Evolutionary conservation across 2,797 vertebrate genomes (phyloP).

Genomic region (Miichthys miiuy): DNA sequence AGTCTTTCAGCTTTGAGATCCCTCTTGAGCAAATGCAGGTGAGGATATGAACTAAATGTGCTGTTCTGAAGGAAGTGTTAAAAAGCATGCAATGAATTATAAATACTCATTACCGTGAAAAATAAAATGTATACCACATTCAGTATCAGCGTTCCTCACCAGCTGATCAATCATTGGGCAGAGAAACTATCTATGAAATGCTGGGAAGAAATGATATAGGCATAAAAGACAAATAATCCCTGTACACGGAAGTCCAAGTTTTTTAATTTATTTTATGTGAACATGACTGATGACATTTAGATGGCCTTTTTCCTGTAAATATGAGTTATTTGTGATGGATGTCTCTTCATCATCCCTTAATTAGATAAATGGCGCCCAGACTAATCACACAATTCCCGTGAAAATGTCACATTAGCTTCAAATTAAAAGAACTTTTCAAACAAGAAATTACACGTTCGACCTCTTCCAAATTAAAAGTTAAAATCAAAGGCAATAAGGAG

Average conservation of each 20-base stretch:
- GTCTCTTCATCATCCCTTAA: background rate
- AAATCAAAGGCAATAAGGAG: background rate
- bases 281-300: background rate
- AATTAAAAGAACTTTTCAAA: background rate
- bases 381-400: background rate
- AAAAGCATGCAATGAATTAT: background rate
- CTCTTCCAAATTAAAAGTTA: background rate
- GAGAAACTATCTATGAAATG: background rate
- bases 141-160: background rate
- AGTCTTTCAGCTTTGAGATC: conserved; percentile 99
- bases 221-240: background rate
- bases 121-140: background rate
- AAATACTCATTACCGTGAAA: background rate
- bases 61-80: background rate
- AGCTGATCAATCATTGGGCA: background rate
- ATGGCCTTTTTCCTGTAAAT: background rate
- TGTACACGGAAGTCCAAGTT: background rate
- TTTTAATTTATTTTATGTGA: background rate
- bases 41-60: conserved; percentile 8
- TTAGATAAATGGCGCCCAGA: background rate
- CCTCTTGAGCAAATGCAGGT: conserved; percentile 99
- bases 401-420: conserved; percentile 3
- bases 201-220: background rate
- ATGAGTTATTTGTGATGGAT: background rate
- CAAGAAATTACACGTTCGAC: background rate